These are phyloP conservation scores for Rhabdophis nuchalis DNA, from an alignment of 2,797 vertebrate species.

Conservation along the genomic window DNA sequence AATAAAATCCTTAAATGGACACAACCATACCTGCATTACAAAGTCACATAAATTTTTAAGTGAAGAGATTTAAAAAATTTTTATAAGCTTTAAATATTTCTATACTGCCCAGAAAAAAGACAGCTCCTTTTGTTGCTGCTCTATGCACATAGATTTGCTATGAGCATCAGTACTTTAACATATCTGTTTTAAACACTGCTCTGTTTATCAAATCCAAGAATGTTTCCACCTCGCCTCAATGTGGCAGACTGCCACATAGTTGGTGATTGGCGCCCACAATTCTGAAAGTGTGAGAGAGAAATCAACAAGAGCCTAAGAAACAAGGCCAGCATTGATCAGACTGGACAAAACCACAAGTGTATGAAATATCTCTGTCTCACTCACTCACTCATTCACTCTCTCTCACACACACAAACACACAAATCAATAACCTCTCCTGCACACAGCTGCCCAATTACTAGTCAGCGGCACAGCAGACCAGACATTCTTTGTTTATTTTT, in stretches of 20 bases:
- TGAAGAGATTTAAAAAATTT: background rate
- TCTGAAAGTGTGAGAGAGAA: slow-evolving; percentile 26
- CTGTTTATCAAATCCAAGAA: slow-evolving; percentile 17
- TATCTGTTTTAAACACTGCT: background rate
- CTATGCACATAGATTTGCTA: background rate
- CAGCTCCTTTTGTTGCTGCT: background rate
- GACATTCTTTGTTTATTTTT: slow-evolving; percentile 44
- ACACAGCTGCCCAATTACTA: slow-evolving; percentile 23
- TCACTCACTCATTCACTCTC: slow-evolving; percentile 31
- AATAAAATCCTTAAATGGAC: background rate
- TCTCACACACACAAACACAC: slow-evolving; percentile 9
- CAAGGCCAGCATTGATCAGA: slow-evolving; percentile 44
- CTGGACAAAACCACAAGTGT: slow-evolving; percentile 50
- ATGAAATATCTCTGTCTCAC: slow-evolving; percentile 18
- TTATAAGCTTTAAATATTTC: background rate
- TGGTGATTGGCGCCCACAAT: slow-evolving; percentile 13
- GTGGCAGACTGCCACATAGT: slow-evolving; percentile 31
- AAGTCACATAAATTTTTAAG: background rate
- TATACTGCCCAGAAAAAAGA: background rate
- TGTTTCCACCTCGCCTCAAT: slow-evolving; percentile 14
- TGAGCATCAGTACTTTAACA: background rate
- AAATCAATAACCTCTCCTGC: slow-evolving; percentile 32
- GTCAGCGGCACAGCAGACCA: slow-evolving; percentile 24
- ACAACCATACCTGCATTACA: background rate
- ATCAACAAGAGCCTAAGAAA: slow-evolving; percentile 23